These are phyloP conservation scores for Pyrrhosoma nymphula DNA, from an alignment of 2,888 invertebrate genomes.

Conservation along the genomic window DNA sequence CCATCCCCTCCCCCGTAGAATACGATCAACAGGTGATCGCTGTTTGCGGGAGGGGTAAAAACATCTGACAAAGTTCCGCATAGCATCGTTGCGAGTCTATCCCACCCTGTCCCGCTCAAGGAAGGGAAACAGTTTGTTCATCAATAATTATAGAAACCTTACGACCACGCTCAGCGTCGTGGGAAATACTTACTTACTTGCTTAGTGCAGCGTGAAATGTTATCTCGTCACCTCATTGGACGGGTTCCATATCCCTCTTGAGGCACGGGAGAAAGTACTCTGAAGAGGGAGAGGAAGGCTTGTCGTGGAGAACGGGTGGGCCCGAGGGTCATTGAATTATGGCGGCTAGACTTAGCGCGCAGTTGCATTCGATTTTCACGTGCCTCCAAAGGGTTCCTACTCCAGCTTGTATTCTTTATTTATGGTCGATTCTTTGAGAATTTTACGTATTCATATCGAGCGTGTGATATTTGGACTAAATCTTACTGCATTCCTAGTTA, in stretches of 20 bases:
- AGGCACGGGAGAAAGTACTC: background rate
- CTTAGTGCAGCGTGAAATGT: background rate
- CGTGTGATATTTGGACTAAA: too few relatives aligned
- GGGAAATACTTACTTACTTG: background rate
- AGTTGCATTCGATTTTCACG: background rate
- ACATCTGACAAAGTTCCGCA: background rate
- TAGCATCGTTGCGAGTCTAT: background rate
- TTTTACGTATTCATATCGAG: too few relatives aligned
- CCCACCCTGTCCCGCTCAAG: background rate
- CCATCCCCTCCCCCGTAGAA: too few relatives aligned
- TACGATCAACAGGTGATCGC: constrained; percentile 6
- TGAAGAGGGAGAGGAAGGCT: too few relatives aligned
- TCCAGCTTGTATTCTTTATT: too few relatives aligned
- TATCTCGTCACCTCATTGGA: background rate
- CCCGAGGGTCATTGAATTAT: background rate
- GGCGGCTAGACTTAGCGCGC: background rate
- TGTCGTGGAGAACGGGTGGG: too few relatives aligned
- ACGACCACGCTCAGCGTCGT: background rate
- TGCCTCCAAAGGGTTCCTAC: background rate
- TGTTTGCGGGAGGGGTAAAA: background rate
- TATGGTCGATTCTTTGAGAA: too few relatives aligned
- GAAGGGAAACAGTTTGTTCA: background rate
- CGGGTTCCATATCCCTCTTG: background rate
- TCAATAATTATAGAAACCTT: constrained; percentile 9
- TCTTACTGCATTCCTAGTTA: too few relatives aligned